These are phyloP conservation scores for Austrofundulus limnaeus DNA, from an alignment of 2,113 vertebrate species.

Conservation along the genomic window DNA sequence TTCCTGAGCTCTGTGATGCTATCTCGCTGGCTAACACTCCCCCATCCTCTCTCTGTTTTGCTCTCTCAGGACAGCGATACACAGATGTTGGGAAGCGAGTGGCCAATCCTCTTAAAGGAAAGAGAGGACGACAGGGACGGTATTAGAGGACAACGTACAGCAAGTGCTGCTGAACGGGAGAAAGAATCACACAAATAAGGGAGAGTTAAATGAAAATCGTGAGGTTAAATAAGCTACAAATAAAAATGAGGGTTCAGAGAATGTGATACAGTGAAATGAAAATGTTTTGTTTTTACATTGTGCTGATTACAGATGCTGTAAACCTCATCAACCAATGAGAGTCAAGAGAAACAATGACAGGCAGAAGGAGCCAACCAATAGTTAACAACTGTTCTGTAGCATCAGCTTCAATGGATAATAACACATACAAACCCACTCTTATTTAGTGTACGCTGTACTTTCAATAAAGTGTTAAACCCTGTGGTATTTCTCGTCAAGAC, in stretches of 20 bases:
- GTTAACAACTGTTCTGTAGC: constrained; percentile 32
- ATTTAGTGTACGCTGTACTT: no score
- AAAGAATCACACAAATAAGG: constrained; percentile 11
- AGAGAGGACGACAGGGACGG: constrained; percentile 1
- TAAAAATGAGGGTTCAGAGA: background rate
- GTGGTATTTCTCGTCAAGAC: background rate
- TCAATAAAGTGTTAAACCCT: background rate
- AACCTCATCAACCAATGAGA: constrained; percentile 30
- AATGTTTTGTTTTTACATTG: constrained; percentile 4
- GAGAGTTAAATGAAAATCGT: background rate
- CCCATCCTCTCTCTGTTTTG: constrained; percentile 67
- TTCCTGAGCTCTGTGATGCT: constrained; percentile 52
- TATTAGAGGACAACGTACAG: constrained; percentile 13
- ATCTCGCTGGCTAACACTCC: constrained; percentile 61
- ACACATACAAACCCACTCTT: background rate
- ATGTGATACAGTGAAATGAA: background rate
- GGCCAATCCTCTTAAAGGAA: constrained; percentile 77
- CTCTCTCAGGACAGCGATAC: constrained; percentile 73
- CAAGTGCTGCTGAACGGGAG: constrained; percentile 50
- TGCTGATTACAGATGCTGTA: constrained; percentile 37
- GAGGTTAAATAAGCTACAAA: background rate
- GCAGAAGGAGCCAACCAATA: constrained; percentile 27
- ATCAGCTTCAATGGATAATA: background rate
- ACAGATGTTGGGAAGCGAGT: constrained; percentile 69
- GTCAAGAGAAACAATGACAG: constrained; percentile 23